Evolutionary conservation across 2,888 invertebrate species (phyloP).

Genomic region (Allolobophora icterica): DNA sequence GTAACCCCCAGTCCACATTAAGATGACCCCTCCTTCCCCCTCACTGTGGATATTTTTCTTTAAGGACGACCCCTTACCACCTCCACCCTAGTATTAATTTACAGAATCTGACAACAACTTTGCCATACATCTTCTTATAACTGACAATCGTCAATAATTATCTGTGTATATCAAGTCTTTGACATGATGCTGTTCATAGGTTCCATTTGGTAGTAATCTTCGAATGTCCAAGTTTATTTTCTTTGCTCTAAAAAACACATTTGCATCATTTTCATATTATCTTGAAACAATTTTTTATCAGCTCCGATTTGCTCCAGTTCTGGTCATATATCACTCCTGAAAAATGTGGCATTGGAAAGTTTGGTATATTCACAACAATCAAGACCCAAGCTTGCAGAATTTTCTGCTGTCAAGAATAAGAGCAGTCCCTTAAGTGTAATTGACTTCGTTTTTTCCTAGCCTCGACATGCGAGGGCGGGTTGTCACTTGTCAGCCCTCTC

Average conservation of each 20-base stretch:
- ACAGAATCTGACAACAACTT: not conserved
- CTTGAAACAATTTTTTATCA: not conserved
- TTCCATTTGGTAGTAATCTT: conserved; percentile 23
- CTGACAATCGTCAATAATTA: not conserved
- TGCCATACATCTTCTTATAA: not conserved
- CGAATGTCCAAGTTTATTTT: conserved; percentile 21
- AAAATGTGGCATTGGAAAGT: not conserved
- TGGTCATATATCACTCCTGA: not conserved
- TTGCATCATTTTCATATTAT: not conserved
- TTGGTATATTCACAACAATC: too few species aligned
- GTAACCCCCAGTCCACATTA: too few species aligned
- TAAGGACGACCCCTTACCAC: not conserved
- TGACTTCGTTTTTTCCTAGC: too few species aligned
- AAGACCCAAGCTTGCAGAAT: too few species aligned
- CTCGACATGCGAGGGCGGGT: too few species aligned
- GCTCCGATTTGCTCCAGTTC: not conserved
- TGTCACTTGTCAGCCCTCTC: too few species aligned
- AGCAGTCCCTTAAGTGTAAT: too few species aligned
- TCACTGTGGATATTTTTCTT: too few species aligned
- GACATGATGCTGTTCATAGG: conserved; percentile 22
- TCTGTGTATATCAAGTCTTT: not conserved
- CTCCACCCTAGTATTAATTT: not conserved
- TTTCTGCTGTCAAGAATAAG: too few species aligned
- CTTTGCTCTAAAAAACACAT: conserved; percentile 18
- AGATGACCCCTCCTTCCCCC: too few species aligned